A percentile compares a stretch with the other conserved stretches of the same genome.
These are phyloP conservation scores for Neogobius melanostomus DNA, from an alignment of 2,113 vertebrate genomes.

Conservation along the genomic window DNA sequence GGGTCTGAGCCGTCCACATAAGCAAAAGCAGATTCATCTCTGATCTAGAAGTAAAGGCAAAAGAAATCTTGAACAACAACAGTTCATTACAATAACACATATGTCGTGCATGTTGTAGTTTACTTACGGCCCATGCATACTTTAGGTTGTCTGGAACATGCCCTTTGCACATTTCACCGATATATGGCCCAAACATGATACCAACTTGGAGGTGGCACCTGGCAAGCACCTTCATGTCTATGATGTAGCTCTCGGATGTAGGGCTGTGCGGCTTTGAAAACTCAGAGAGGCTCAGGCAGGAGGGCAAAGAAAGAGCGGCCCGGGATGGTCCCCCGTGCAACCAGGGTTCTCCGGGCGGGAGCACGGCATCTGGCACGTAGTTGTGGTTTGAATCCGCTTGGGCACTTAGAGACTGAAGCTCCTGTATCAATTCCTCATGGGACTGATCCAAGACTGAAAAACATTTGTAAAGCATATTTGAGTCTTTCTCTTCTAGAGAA, in stretches of 20 bases:
- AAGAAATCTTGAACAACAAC: background rate
- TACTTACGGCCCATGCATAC: slow-evolving; percentile 77
- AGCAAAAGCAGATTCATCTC: slow-evolving; percentile 66
- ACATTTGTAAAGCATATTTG: background rate
- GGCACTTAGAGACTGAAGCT: slow-evolving; percentile 21
- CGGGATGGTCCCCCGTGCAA: slow-evolving; percentile 52
- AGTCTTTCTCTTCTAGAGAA: too few species aligned
- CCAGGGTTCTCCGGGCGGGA: slow-evolving; percentile 62
- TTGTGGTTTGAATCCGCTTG: slow-evolving; percentile 50
- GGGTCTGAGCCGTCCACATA: slow-evolving; percentile 76
- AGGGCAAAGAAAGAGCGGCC: slow-evolving; percentile 55
- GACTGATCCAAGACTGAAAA: slow-evolving; percentile 41
- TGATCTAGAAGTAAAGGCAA: slow-evolving; percentile 42
- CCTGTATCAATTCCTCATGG: slow-evolving; percentile 48
- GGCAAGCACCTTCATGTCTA: slow-evolving; percentile 54
- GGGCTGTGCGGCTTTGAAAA: background rate
- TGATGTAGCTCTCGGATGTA: slow-evolving; percentile 26
- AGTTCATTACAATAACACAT: background rate
- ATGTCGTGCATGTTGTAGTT: too few species aligned
- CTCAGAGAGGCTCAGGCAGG: slow-evolving; percentile 51
- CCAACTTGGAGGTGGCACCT: slow-evolving; percentile 67
- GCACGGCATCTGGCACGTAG: slow-evolving; percentile 60
- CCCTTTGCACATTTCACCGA: slow-evolving; percentile 66
- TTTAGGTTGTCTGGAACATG: slow-evolving; percentile 60
- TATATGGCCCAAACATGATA: slow-evolving; percentile 75